These are phyloP conservation scores for Myiotriccus ornatus DNA, from an alignment of 2,797 vertebrate species.

Conservation along the genomic window DNA sequence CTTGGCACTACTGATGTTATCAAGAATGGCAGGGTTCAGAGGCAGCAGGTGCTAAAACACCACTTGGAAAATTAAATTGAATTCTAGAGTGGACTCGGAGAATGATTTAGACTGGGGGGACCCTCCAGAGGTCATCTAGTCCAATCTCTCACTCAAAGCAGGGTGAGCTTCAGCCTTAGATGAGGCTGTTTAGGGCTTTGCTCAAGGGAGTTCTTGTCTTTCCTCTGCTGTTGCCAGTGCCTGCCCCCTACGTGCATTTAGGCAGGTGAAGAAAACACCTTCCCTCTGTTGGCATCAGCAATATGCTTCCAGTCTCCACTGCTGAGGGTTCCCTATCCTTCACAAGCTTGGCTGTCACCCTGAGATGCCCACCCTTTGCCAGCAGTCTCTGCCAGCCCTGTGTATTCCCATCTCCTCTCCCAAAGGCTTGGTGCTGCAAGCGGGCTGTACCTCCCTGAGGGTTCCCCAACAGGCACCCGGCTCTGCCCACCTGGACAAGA, in stretches of 20 bases:
- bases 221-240: accelerated
- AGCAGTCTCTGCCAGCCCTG: not conserved
- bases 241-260: accelerated
- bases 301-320: not conserved
- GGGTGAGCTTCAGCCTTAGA: not conserved
- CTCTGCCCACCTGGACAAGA: not conserved
- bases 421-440: not conserved
- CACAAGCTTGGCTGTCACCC: not conserved
- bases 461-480: accelerated
- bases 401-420: not conserved
- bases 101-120: not conserved
- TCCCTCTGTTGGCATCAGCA: not conserved
- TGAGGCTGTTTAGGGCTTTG: not conserved
- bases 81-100: not conserved
- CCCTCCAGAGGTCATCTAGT: not conserved
- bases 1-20: not conserved
- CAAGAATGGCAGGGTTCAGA: not conserved
- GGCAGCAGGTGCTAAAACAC: not conserved
- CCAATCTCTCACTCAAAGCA: not conserved
- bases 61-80: not conserved
- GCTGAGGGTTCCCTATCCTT: not conserved
- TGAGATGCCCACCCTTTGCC: not conserved
- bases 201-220: not conserved
- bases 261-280: not conserved
- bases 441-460: not conserved